These are phyloP conservation scores for Mylabris phalerata DNA, from an alignment of 1,140 invertebrate genomes.

Conservation along the genomic window DNA sequence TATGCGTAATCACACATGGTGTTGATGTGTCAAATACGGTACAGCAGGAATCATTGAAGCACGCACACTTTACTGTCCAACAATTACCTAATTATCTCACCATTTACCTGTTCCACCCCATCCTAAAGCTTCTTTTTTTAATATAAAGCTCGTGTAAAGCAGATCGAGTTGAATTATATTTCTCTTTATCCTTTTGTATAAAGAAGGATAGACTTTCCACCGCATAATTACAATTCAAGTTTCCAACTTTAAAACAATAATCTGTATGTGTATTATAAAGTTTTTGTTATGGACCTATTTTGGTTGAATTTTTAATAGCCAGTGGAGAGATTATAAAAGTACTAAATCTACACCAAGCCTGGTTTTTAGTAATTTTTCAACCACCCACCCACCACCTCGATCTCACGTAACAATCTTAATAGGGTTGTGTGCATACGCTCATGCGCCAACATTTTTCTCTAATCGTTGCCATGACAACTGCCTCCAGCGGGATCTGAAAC, in stretches of 20 bases:
- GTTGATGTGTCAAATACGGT: constrained; percentile 29
- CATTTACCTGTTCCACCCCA: neutral
- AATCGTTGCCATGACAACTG: constrained; percentile 21
- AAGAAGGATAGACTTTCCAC: too few species aligned
- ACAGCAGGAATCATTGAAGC: constrained; percentile 15
- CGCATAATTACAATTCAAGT: too few species aligned
- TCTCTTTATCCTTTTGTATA: too few species aligned
- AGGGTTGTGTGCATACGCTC: neutral
- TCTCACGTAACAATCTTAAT: neutral
- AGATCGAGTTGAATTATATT: too few species aligned
- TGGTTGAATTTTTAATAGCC: constrained; percentile 12
- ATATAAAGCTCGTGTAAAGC: too few species aligned
- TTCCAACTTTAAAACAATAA: too few species aligned
- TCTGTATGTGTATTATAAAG: too few species aligned
- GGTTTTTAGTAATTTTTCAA: too few species aligned
- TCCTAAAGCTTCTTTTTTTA: too few species aligned
- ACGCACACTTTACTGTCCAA: constrained; percentile 14
- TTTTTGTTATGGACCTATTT: neutral
- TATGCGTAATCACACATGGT: constrained; percentile 28
- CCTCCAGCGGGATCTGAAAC: constrained; percentile 20
- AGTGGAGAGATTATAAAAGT: neutral
- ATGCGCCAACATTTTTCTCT: constrained; percentile 2
- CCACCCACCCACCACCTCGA: too few species aligned
- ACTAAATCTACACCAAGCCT: too few species aligned
- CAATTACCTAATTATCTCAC: constrained; percentile 16